Evolutionary conservation across 2,888 invertebrate species (phyloP), one percentile per base, ranked within the genome.

Genomic region (Neoscelio sp.): DNA sequence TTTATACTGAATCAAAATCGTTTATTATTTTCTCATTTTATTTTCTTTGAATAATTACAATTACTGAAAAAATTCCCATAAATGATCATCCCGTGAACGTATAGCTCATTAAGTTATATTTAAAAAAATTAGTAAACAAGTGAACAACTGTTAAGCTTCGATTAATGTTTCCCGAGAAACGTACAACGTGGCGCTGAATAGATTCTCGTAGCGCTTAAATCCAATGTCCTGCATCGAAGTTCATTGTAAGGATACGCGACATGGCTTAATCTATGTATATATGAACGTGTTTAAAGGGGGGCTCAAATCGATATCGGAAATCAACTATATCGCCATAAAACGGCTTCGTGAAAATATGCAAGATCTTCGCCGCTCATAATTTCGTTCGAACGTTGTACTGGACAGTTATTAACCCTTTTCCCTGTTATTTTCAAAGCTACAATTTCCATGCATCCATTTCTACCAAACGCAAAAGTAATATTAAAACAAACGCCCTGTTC

Each of bases 171-270:
- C 44, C 33, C 23, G 42, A 15, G 33, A 54, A 76, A 20, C 38
- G 64, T 35, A 64, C 54, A 64, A 35, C 64, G 35, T n/a, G 64
- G 52, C 33, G 13, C 65, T 77, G 70, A 77, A 71, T 71, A 65
- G 54, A 65, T 46, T 78, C 54, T 38, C 3, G 65, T 60, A 54
- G 58, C 71, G 54, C 15, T 64, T 65, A 78, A 78, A 78, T 54
- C 46, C 77, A 38, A 54, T 78, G 77, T 78, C 67, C 60, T 65
- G 71, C 71, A 65, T 17, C 38, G 52, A 50, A 58, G 50, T 73
- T 68, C 65, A 62, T 50, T 64, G 71, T 68, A 46, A 67, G 50
- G 46, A 67, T 64, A 73, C 50, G 68, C 35, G 38, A 62, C 65
- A 68, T 23, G 30, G 44, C 12, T 56, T 48, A 30, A 70, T 78